phyloP scores from a whole-genome alignment of 2,113 vertebrate species.

The Apistogramma diplotaenia region DNA sequence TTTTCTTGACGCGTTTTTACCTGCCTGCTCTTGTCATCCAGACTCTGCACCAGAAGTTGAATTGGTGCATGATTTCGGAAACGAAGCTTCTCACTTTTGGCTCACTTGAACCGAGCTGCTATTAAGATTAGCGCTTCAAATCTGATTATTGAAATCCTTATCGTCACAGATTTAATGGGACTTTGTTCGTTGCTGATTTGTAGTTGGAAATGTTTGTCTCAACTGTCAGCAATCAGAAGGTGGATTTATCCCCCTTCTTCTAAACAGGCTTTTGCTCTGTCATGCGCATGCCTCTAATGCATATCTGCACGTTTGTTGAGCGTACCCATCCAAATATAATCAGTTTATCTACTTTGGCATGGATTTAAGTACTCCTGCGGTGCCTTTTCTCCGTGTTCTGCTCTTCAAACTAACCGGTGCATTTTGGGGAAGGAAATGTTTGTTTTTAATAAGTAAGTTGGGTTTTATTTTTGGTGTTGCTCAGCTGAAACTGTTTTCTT shows the following conservation, averaged over 20 bases:
- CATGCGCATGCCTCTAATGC: background rate
- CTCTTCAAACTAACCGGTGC: slow-evolving; percentile 4
- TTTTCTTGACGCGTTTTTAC: background rate
- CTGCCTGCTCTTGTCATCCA: background rate
- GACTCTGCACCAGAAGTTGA: background rate
- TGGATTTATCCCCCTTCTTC: background rate
- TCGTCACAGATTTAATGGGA: too few species aligned
- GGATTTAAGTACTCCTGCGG: background rate
- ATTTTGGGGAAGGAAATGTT: background rate
- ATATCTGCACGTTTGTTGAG: background rate
- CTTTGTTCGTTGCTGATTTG: background rate
- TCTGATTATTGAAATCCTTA: background rate
- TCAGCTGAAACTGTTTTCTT: background rate
- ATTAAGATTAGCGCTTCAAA: background rate
- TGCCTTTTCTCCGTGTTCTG: background rate
- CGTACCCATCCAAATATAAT: background rate
- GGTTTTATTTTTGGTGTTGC: background rate
- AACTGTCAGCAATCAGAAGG: background rate
- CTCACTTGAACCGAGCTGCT: background rate
- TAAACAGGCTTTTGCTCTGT: background rate
- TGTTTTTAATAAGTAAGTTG: background rate
- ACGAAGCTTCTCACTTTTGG: background rate
- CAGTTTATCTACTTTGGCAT: background rate
- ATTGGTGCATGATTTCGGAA: background rate
- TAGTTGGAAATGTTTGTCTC: background rate